phyloP scores from a whole-genome alignment of 2,113 vertebrate species.

The Solea solea region DNA sequence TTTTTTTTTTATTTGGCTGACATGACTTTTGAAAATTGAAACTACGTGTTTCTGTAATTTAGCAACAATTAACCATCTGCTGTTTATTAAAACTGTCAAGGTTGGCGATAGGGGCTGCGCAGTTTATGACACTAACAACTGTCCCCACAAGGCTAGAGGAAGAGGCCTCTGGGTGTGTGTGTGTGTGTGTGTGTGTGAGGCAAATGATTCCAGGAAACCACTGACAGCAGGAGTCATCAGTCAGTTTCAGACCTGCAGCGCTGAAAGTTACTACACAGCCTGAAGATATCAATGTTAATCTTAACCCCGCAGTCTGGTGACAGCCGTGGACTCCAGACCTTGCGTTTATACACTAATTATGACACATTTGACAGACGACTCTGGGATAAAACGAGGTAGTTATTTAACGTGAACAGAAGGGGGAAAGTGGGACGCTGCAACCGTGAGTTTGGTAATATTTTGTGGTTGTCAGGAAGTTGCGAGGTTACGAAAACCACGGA shows the following conservation, averaged over 20 bases:
- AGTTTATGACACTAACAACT: no score
- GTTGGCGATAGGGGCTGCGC: no score
- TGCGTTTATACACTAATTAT: not conserved
- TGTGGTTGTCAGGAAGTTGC: constrained; percentile 48
- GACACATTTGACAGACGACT: no score
- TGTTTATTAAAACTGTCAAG: no score
- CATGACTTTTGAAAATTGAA: no score
- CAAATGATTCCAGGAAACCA: not conserved
- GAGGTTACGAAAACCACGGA: not conserved
- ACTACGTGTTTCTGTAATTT: no score
- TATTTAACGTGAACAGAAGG: not conserved
- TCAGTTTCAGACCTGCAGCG: constrained; percentile 5
- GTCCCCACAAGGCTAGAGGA: no score
- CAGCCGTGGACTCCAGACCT: not conserved
- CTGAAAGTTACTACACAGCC: not conserved
- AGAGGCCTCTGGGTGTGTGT: no score
- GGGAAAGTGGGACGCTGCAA: not conserved
- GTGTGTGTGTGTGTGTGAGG: no score
- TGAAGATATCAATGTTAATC: not conserved
- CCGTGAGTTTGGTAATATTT: not conserved
- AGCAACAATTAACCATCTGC: no score
- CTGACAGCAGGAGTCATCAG: not conserved
- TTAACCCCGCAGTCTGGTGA: not conserved
- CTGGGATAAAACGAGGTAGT: no score
- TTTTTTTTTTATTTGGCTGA: no score